These are phyloP conservation scores for Burhinus oedicnemus DNA, from an alignment of 2,113 vertebrate species.

Conservation along the genomic window DNA sequence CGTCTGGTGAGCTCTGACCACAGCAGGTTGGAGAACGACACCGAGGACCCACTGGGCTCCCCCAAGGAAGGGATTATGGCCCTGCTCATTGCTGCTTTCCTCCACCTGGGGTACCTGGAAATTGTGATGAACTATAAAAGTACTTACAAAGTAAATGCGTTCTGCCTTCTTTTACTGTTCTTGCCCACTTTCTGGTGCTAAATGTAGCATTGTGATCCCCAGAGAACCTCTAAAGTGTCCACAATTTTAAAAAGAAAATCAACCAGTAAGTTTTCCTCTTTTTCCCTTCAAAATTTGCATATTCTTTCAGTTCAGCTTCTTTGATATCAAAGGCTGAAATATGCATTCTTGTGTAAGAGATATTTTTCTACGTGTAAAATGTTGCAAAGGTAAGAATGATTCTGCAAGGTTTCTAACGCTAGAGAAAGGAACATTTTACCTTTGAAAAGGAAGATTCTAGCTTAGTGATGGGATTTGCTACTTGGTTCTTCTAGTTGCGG, in stretches of 20 bases:
- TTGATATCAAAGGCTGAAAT: neutral
- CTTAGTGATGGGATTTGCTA: neutral
- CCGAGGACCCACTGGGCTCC: neutral
- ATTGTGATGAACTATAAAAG: neutral
- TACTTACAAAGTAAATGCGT: neutral
- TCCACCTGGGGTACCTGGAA: neutral
- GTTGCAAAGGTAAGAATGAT: neutral
- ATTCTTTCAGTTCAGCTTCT: neutral
- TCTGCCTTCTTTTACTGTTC: neutral
- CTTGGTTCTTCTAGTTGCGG: neutral
- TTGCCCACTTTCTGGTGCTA: neutral
- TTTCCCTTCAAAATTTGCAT: neutral
- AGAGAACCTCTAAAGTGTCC: neutral
- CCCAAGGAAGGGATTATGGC: rapidly evolving
- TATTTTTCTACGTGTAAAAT: neutral
- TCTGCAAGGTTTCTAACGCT: neutral
- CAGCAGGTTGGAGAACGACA: neutral
- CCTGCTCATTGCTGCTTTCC: neutral
- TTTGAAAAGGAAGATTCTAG: neutral
- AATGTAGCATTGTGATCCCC: neutral
- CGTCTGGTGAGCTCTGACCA: neutral
- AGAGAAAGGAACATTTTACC: neutral
- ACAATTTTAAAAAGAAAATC: neutral
- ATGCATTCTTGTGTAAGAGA: neutral
- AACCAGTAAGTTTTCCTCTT: neutral